phyloP scores from a whole-genome alignment of 2,888 invertebrate species.

The Hoplodrina ambigua region DNA sequence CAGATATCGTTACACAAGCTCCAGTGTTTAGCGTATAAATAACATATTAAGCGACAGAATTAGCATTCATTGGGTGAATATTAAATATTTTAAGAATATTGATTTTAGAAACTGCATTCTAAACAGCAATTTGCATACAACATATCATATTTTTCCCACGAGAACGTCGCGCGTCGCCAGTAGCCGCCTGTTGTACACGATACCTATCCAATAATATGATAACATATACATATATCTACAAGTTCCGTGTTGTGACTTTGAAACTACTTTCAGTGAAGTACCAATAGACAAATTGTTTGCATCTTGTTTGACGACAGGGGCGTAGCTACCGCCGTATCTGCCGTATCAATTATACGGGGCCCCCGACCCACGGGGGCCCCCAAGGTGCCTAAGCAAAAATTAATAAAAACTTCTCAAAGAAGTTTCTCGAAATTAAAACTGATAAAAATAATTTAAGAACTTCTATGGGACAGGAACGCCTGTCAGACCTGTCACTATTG shows the following conservation, averaged over 20 bases:
- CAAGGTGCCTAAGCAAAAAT: too few relatives aligned
- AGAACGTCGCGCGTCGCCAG: not conserved
- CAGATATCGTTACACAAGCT: constrained; percentile 16
- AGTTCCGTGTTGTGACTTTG: not conserved
- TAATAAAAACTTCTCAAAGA: too few relatives aligned
- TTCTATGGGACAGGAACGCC: too few relatives aligned
- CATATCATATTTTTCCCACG: constrained; percentile 19
- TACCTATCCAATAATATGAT: not conserved
- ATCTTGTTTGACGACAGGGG: too few relatives aligned
- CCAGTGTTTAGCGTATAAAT: constrained; percentile 29
- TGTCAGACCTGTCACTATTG: too few relatives aligned
- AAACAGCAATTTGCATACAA: constrained; percentile 12
- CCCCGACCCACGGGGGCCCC: too few relatives aligned
- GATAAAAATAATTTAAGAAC: too few relatives aligned
- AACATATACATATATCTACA: not conserved
- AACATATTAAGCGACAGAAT: constrained; percentile 24
- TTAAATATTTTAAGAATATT: constrained; percentile 35
- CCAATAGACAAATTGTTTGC: not conserved
- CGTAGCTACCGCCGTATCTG: too few relatives aligned
- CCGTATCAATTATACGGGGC: too few relatives aligned
- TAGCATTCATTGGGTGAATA: constrained; percentile 35
- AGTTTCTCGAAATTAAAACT: too few relatives aligned
- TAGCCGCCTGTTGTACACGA: not conserved
- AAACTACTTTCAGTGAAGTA: not conserved
- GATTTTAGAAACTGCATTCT: constrained; percentile 42